Evolutionary conservation across 2,113 vertebrate genomes (phyloP).

Genomic region (Mastomys coucha): DNA sequence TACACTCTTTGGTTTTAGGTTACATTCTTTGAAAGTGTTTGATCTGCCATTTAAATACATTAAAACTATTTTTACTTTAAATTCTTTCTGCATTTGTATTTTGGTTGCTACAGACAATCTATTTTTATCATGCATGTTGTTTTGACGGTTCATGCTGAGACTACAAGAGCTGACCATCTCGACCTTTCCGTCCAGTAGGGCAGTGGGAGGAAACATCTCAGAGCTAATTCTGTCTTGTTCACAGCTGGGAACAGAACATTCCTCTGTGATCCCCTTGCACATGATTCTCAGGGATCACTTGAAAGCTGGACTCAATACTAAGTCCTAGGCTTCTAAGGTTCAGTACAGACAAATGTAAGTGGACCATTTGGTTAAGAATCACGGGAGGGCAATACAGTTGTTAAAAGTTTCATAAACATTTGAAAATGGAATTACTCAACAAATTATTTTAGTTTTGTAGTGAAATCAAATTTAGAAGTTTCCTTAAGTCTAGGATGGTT

Average conservation of each 20-base stretch:
- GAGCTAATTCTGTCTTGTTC: slow-evolving; percentile 93
- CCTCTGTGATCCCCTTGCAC: slow-evolving; percentile 91
- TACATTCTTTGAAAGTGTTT: slow-evolving; percentile 65
- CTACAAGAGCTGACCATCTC: slow-evolving; percentile 89
- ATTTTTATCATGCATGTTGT: slow-evolving; percentile 86
- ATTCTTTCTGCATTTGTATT: slow-evolving; percentile 65
- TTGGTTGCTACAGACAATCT: slow-evolving; percentile 77
- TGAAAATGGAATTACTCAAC: slow-evolving; percentile 72
- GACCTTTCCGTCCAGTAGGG: slow-evolving; percentile 89
- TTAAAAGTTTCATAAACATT: slow-evolving; percentile 61
- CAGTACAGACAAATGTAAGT: slow-evolving; percentile 78
- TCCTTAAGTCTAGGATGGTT: slow-evolving; percentile 57
- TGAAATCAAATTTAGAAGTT: slow-evolving; percentile 56
- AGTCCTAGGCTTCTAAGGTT: slow-evolving; percentile 86
- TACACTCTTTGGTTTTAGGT: slow-evolving; percentile 54
- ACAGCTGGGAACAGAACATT: slow-evolving; percentile 92
- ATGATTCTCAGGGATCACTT: slow-evolving; percentile 88
- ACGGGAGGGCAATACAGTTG: slow-evolving; percentile 36
- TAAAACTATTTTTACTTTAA: slow-evolving; percentile 73
- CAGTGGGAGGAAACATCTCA: slow-evolving; percentile 88
- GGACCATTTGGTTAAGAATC: slow-evolving; percentile 76
- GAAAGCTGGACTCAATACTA: slow-evolving; percentile 89
- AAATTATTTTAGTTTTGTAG: slow-evolving; percentile 69
- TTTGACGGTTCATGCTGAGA: slow-evolving; percentile 84
- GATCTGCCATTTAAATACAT: slow-evolving; percentile 66